A percentile compares a stretch with the other conserved stretches of the same genome.
Conservation (phyloP, 2,113 vertebrate genomes). For the Siniperca chuatsi region DNA sequence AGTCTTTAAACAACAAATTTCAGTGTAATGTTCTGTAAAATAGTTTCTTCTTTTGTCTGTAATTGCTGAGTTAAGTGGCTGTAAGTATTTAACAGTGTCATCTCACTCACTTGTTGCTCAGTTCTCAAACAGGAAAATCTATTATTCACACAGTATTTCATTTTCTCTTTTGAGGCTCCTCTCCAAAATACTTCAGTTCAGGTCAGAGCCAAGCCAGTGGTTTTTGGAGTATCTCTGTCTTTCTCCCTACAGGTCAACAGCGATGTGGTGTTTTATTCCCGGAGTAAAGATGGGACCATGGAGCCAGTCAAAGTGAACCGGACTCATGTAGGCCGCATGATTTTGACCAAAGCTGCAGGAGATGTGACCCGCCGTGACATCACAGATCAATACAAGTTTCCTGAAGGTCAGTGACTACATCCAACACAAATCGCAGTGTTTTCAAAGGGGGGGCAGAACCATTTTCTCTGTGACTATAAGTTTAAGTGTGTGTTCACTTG, state of each 20-base stretch:
- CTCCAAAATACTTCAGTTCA: background rate
- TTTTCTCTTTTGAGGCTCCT: background rate
- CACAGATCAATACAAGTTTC: conserved; percentile 92
- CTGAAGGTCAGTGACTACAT: conserved; percentile 86
- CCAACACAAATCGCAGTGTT: background rate
- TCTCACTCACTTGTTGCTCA: background rate
- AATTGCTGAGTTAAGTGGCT: no score
- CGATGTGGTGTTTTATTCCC: conserved; percentile 90
- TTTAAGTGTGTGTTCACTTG: background rate
- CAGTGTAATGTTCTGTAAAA: background rate
- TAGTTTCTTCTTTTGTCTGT: background rate
- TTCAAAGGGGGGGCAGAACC: background rate
- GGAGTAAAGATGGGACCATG: conserved; percentile 86
- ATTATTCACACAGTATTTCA: background rate
- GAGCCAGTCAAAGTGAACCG: conserved; percentile 84
- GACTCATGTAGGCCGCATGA: conserved; percentile 87
- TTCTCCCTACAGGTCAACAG: conserved; percentile 91
- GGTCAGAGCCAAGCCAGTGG: background rate
- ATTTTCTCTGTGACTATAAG: background rate
- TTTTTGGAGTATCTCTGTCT: background rate
- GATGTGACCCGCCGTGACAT: conserved; percentile 86
- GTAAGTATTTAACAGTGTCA: no score
- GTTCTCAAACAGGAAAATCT: background rate
- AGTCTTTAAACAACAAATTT: background rate
- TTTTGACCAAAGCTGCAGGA: conserved; percentile 91